Evolutionary conservation across 2,888 invertebrate genomes (phyloP).

Genomic region (Dryadula phaetusa): DNA sequence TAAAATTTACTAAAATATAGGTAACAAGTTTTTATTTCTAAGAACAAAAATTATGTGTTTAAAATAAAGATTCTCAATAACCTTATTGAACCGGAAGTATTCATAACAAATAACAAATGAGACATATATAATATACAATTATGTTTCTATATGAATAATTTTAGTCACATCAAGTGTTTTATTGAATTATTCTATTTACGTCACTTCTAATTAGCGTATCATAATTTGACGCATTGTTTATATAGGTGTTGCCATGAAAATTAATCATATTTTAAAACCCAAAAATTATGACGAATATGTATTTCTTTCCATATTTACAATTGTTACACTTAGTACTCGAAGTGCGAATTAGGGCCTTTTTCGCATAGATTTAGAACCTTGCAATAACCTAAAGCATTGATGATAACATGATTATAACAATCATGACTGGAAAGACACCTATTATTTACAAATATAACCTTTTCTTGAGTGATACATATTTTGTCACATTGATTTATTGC

Average conservation of each 20-base stretch:
- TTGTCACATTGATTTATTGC: conserved; percentile 11
- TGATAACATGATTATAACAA: no score
- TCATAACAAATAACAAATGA: neutral
- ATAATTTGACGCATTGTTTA: neutral
- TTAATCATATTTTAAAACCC: conserved; percentile 5
- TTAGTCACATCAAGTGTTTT: conserved; percentile 9
- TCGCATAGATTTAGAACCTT: neutral
- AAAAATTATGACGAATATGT: neutral
- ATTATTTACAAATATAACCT: neutral
- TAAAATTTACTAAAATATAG: no score
- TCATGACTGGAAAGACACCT: no score
- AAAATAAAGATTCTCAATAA: no score
- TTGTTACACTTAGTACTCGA: no score
- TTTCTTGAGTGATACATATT: neutral
- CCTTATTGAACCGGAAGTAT: neutral
- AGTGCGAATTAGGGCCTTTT: no score
- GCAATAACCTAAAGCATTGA: neutral
- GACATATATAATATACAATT: neutral
- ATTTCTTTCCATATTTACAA: neutral
- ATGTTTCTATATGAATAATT: neutral
- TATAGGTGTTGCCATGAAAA: conserved; percentile 17
- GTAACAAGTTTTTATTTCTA: no score
- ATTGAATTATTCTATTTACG: conserved; percentile 33
- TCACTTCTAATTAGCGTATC: conserved; percentile 24
- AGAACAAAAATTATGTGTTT: no score